Evolutionary conservation across 2,888 invertebrate genomes (phyloP), one percentile per base, ranked within the genome.

Genomic region (Pocota personata): DNA sequence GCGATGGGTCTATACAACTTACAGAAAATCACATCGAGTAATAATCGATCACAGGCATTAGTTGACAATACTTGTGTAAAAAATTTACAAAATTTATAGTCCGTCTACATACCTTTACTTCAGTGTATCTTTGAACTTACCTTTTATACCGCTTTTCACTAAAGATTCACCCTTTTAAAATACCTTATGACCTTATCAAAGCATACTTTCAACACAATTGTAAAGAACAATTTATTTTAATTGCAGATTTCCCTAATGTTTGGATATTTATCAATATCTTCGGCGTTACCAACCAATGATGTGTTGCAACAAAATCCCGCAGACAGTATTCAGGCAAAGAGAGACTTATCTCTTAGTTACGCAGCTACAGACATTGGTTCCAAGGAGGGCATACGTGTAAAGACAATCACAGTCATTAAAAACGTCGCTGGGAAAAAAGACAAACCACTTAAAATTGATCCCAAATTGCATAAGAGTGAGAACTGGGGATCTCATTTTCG

Each of bases 401-500:
- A 92, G 89, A 92, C 92, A 57, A 90, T 92, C 24, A 92, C 92
- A 0, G 92, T 92, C 6, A 91, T 92, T 75, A 92, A 92, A 87
- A 92, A 91, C 88, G 82, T 91, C 3, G 89, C 88, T 16, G 88
- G 87, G 21, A 90, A 90, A 77, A 88, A 89, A 48, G 55, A 86
- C n/a, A 87, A 80, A 43, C 46, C 90, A 72, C 82, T 92, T 30
- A 89, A 89, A 72, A 90, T 92, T 55, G 90, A 92, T 88, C 91
- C 91, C 7, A 89, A 90, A 69, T 82, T 91, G 30, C 90, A 91
- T 87, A 90, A 90, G 67, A 89, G 88, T 82, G 90, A 90, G 55
- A 90, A 92, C 57, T 92, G 92, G 92, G 91, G 91, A 4, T 90
- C 88, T 24, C 89, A 90, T 6, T 91, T 92, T 87, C 90, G 91